phyloP scores from a whole-genome alignment of 2,888 invertebrate species.

The Dasypogon diadema region DNA sequence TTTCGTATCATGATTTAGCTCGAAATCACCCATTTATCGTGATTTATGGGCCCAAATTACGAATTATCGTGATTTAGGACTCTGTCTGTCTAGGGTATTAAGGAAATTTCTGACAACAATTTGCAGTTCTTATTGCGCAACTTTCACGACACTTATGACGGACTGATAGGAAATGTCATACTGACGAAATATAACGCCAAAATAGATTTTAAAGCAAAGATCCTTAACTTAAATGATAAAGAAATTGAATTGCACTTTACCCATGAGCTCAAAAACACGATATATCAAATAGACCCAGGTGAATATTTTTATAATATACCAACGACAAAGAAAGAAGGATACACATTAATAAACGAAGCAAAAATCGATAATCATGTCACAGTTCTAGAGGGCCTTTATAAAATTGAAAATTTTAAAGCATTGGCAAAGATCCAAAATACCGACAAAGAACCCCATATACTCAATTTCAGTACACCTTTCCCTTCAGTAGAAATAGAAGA shows the following conservation, averaged over 20 bases:
- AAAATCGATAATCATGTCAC: neutral
- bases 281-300: conserved; percentile 6
- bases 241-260: neutral
- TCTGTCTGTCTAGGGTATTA: too few species aligned
- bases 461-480: neutral
- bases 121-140: neutral
- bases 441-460: neutral
- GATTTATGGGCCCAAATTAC: too few species aligned
- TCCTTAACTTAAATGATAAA: neutral
- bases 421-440: neutral
- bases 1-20: too few species aligned
- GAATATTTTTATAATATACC: neutral
- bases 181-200: neutral
- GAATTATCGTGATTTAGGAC: too few species aligned
- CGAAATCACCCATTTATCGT: too few species aligned
- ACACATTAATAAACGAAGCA: neutral
- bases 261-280: neutral
- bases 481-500: neutral
- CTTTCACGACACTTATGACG: conserved; percentile 34
- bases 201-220: neutral
- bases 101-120: too few species aligned
- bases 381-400: neutral
- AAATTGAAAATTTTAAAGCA: conserved; percentile 1
- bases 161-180: conserved; percentile 21
- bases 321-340: neutral